Evolutionary conservation across 2,888 invertebrate genomes (phyloP).

Genomic region (Hyalella azteca): DNA sequence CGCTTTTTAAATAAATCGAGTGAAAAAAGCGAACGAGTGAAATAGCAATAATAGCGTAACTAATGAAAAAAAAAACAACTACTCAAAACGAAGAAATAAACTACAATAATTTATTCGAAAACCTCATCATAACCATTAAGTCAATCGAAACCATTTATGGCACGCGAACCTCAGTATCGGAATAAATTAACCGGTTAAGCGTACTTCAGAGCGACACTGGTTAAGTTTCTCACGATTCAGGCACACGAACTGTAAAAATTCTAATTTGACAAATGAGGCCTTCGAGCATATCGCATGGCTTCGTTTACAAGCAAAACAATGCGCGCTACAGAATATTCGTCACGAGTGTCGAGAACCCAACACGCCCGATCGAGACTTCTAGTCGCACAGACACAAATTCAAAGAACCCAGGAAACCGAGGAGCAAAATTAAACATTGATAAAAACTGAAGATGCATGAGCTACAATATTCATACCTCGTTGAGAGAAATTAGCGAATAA

Average conservation of each 20-base stretch:
- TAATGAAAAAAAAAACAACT: too few relatives aligned
- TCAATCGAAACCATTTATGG: too few relatives aligned
- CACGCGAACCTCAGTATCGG: not conserved
- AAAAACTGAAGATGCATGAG: too few relatives aligned
- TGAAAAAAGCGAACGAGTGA: too few relatives aligned
- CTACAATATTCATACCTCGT: not conserved
- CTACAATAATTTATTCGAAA: too few relatives aligned
- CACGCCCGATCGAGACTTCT: not conserved
- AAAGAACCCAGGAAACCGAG: too few relatives aligned
- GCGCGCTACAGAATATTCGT: not conserved
- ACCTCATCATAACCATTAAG: too few relatives aligned
- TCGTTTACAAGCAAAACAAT: conserved; percentile 12
- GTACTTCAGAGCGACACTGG: not conserved
- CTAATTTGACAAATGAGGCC: conserved; percentile 29
- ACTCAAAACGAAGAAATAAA: not conserved
- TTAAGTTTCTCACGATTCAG: conserved; percentile 7
- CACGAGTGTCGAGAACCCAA: conserved; percentile 1
- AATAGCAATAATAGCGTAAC: too few relatives aligned
- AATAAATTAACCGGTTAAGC: not conserved
- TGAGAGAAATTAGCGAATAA: not conserved
- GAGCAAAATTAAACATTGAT: too few relatives aligned
- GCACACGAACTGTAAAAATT: not conserved
- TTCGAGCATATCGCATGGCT: not conserved
- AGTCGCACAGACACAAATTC: not conserved
- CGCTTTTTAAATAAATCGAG: too few relatives aligned